Conservation (phyloP, 2,888 invertebrate species). For the Agrochola lychnidis region DNA sequence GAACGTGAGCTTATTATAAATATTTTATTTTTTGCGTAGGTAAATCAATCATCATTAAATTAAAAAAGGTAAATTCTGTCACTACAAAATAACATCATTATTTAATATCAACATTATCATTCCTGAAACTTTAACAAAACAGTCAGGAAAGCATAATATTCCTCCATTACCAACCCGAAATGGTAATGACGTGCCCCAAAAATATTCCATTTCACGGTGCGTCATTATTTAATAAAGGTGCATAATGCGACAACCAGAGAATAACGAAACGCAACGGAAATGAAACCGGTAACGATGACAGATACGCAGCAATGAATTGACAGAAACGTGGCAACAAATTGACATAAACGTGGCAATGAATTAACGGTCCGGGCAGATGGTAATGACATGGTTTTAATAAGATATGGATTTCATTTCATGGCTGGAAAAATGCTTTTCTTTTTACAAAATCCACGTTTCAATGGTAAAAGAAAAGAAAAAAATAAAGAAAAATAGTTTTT, state of each 20-base stretch:
- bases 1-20: too few species aligned
- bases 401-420: conserved; percentile 17
- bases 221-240: conserved; percentile 65
- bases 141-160: conserved; percentile 33
- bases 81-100: not conserved
- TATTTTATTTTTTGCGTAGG: too few species aligned
- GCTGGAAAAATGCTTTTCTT: not conserved
- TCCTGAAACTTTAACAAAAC: conserved; percentile 30
- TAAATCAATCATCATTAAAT: too few species aligned
- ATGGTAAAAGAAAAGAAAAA: too few species aligned
- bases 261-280: conserved; percentile 50
- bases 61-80: not conserved
- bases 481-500: too few species aligned
- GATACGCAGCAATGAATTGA: conserved; percentile 63
- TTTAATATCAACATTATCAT: conserved; percentile 13
- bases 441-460: not conserved
- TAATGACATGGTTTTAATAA: conserved; percentile 49
- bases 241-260: conserved; percentile 60
- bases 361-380: conserved; percentile 40
- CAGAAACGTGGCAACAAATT: conserved; percentile 56
- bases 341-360: conserved; percentile 52
- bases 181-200: conserved; percentile 54
- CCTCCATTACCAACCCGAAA: conserved; percentile 38
- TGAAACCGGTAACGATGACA: conserved; percentile 65
- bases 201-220: conserved; percentile 61